Conservation (phyloP, 2,113 vertebrate genomes). For the Oryzias curvinotus region DNA sequence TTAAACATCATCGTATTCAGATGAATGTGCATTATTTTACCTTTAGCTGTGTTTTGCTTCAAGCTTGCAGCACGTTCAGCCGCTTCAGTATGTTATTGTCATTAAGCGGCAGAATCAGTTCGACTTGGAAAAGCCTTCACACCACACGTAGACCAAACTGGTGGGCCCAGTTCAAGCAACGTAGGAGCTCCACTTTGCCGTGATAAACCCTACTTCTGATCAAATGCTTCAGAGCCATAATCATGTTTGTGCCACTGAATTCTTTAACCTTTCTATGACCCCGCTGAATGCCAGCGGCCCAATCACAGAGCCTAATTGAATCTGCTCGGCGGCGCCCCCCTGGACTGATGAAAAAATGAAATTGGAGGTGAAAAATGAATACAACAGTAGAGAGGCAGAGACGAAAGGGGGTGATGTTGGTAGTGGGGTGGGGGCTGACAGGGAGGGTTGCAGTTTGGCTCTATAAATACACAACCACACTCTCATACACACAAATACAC, state of each 20-base stretch:
- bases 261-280: slow-evolving; percentile 84
- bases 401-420: slow-evolving; percentile 11
- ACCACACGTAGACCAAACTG: slow-evolving; percentile 22
- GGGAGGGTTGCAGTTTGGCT: slow-evolving; percentile 22
- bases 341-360: slow-evolving; percentile 78
- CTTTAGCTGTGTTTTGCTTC: slow-evolving; percentile 18
- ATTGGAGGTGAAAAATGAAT: slow-evolving; percentile 83
- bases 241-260: slow-evolving; percentile 84
- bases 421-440: slow-evolving; percentile 10
- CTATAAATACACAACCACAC: slow-evolving; percentile 57
- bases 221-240: slow-evolving; percentile 81
- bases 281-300: slow-evolving; percentile 79
- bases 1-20: too few relatives aligned
- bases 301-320: slow-evolving; percentile 84
- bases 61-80: slow-evolving; percentile 3
- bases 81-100: slow-evolving; percentile 35
- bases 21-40: neutral
- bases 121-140: slow-evolving; percentile 19
- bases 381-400: slow-evolving; percentile 39
- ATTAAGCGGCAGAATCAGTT: slow-evolving; percentile 22
- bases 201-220: slow-evolving; percentile 80
- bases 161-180: slow-evolving; percentile 42
- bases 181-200: slow-evolving; percentile 47
- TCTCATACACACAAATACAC: slow-evolving; percentile 53
- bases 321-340: slow-evolving; percentile 69